Conservation (phyloP, 2,113 vertebrate genomes). For the Eudyptes chrysolophus region DNA sequence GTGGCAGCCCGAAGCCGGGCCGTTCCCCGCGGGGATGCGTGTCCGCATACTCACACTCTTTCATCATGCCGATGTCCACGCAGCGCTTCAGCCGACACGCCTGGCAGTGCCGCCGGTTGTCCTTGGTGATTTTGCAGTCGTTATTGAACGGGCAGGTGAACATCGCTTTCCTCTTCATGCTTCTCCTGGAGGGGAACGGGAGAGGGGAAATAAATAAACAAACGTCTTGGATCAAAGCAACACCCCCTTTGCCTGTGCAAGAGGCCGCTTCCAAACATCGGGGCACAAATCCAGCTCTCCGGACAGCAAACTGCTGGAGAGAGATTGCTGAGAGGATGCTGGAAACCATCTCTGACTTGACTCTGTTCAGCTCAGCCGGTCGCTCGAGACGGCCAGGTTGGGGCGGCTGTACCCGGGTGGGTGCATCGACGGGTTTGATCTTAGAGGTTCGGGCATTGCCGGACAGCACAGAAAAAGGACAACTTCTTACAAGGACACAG, state of each 20-base stretch:
- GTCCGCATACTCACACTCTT: constrained; percentile 88
- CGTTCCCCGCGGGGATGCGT: rapidly evolving
- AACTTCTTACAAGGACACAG: background rate
- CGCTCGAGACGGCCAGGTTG: rapidly evolving
- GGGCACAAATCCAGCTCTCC: background rate
- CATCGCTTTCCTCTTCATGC: constrained; percentile 94
- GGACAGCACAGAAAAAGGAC: background rate
- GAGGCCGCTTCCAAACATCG: rapidly evolving
- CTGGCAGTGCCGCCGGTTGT: constrained; percentile 98
- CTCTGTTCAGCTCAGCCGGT: background rate
- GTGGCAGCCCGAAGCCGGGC: rapidly evolving
- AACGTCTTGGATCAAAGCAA: background rate
- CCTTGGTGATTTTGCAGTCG: constrained; percentile 96
- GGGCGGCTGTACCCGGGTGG: background rate
- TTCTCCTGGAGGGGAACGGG: constrained; percentile 77
- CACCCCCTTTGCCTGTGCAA: rapidly evolving
- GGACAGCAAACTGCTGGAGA: too few species aligned
- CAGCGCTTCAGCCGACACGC: constrained; percentile 95
- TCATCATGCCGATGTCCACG: constrained; percentile 98
- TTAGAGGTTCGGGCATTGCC: too few species aligned
- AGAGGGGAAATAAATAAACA: too few species aligned
- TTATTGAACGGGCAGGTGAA: constrained; percentile 95
- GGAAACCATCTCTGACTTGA: background rate
- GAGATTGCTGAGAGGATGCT: background rate
- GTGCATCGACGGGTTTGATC: background rate